phyloP scores from a whole-genome alignment of 2,113 vertebrate genomes.

The Xenus cinereus region DNA sequence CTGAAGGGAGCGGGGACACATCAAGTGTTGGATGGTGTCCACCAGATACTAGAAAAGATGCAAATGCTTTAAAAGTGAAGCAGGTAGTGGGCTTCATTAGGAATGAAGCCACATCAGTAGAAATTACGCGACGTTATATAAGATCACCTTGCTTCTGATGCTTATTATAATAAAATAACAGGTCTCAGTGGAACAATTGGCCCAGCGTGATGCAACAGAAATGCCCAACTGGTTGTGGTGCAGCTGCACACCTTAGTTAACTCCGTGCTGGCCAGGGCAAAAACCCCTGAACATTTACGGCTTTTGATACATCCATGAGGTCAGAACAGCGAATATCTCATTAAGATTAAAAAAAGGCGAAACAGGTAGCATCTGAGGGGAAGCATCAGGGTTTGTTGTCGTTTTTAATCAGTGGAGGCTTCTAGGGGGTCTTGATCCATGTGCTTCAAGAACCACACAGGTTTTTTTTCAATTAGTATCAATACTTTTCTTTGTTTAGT shows the following conservation, averaged over 20 bases:
- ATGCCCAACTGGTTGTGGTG: neutral
- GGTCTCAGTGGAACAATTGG: neutral
- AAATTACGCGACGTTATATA: neutral
- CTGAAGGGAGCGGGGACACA: neutral
- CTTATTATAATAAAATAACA: slow-evolving; percentile 23
- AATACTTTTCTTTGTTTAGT: neutral
- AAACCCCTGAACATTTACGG: neutral
- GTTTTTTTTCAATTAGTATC: neutral
- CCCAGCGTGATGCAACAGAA: neutral
- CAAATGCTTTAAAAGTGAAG: neutral
- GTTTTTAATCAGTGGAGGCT: neutral
- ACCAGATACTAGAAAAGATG: neutral
- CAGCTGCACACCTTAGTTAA: neutral
- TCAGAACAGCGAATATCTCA: neutral
- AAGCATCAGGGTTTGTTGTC: neutral
- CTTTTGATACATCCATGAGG: neutral
- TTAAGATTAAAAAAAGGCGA: neutral
- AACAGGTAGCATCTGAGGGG: neutral
- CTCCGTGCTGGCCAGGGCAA: neutral
- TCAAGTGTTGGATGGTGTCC: neutral
- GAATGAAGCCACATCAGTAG: neutral
- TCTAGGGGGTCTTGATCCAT: neutral
- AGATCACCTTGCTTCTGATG: neutral
- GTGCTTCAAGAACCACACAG: neutral
- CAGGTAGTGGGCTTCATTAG: neutral